Evolutionary conservation across 53 echinoderm and acorn worm species (phyloP), one percentile per base, ranked within the genome.

Genomic region (Hippasteria phrygiana): DNA sequence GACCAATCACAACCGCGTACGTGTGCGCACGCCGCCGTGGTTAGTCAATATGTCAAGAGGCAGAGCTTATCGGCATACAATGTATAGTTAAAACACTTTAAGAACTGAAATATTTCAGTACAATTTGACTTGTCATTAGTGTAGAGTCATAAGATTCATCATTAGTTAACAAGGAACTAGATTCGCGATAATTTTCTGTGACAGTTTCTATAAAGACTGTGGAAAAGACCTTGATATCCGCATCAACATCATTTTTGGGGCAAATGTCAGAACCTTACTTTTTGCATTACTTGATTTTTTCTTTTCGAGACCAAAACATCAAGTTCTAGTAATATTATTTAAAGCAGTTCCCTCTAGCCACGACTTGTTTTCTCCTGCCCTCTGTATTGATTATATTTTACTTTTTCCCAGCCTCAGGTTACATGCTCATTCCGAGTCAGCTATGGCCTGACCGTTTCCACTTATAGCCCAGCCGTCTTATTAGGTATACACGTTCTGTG

Each of bases 361-460:
- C 26, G 6, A 59, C 59, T 20, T 59, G 59, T 59, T 59, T 59
- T 59, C 4, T 24, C 6, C 59, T 26, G 3, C 26, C 59, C 59
- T 14, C 20, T 1, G 26, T 59, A 59, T 59, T 59, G 59, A 59
- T 59, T 59, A 24, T 24, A 26, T 59, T 59, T 5, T 59, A 59
- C 67, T 35, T 36, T 66, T 28, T 66, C 34, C 32, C 34, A 33
- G 26, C 67, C 67, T 66, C 36, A 8, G 67, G 67, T 34, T 4
- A 36, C n/a, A 66, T 35, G 9, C 59, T 66, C 17, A 17, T 66
- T 66, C 67, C 5, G 67, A 66, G 67, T 66, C 67, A 66, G 67
- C n/a, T 35, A 66, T 35, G n/a, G 67, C 67, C 36, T 10, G 67
- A 17, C 67, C 67, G 36, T 7, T 66, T 33, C 34, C 1, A 31